Base-by-base conservation (phyloP, 2,888 invertebrate genomes). In the Crossocerus cetratus region DNA sequence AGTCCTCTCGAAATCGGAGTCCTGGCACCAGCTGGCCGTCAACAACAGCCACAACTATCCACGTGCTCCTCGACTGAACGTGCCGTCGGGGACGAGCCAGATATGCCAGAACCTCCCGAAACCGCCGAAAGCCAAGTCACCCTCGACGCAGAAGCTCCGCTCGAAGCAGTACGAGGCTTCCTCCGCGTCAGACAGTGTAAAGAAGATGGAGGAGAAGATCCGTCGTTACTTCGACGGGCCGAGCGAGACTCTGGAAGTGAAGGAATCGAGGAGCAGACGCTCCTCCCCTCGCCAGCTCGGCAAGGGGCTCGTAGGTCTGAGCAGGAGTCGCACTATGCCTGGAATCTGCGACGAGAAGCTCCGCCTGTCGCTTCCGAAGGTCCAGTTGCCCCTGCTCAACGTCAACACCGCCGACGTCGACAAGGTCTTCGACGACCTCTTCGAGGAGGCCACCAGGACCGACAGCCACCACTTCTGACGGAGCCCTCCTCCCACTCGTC, bases 381-480 rank as follows among this genome's bases (percentile, higher is more conserved):
- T 73, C n/a, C 80, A 72, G 20, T 53, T 62, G 53, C 55, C 82
- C 1, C 77, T 66, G 16, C 14, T 68, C 53, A 81, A 81, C 68
- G 92, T 94, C 87, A 96, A 95, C 90, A 96, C 95, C 90, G 86
- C 74, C 5, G 96, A 96, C 91, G 95, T 96, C 74, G 97, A 97
- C 89, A 94, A 94, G 91, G 96, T 96, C 82, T 97, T 97, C 92
- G 97, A 97, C 90, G 94, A 95, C 91, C 93, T 97, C 85, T 96
- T 97, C 92, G 91, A 90, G 77, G 90, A 91, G 81, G 87, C 90
- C 42, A 90, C 89, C 20, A 83, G 66, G 20, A 62, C 64, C 63
- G 77, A 81, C 65, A 86, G 86, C 74, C 83, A 84, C 65, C 84
- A 84, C 44, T 82, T 72, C 72, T 87, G 78, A 23, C 14, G 43